A percentile compares a stretch with the other conserved stretches of the same genome.
phyloP scores from a whole-genome alignment of 1,140 invertebrate species.

The Achatina immaculata region DNA sequence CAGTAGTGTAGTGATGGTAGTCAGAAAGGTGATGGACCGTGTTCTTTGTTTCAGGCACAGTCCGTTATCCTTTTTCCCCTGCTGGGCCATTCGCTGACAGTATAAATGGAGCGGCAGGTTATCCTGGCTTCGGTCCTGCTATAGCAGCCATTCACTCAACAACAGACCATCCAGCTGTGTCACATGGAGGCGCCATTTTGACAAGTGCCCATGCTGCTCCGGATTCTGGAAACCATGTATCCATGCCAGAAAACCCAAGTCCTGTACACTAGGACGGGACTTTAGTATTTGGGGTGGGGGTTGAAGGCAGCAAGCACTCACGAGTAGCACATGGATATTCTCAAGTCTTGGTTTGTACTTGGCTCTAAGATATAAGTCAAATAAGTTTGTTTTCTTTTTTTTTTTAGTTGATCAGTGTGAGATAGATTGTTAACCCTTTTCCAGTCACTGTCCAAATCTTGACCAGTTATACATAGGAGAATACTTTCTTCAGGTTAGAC shows the following conservation, averaged over 20 bases:
- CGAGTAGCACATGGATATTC: background rate
- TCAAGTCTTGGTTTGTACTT: no score
- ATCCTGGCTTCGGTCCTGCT: slow-evolving; percentile 28
- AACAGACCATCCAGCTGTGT: slow-evolving; percentile 39
- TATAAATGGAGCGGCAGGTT: slow-evolving; percentile 36
- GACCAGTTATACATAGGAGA: no score
- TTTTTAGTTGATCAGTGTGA: no score
- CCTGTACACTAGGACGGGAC: slow-evolving; percentile 30
- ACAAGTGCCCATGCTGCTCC: slow-evolving; percentile 20
- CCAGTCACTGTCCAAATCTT: no score
- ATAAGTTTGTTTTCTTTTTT: no score
- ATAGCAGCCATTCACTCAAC: slow-evolving; percentile 37
- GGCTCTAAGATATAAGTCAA: no score
- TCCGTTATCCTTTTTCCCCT: slow-evolving; percentile 31
- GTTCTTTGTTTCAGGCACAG: slow-evolving; percentile 21
- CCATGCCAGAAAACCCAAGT: slow-evolving; percentile 39
- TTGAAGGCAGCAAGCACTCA: slow-evolving; percentile 38
- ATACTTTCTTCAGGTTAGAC: no score
- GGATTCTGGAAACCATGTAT: slow-evolving; percentile 35
- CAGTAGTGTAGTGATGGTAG: background rate
- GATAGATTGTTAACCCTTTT: no score
- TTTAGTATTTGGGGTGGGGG: background rate
- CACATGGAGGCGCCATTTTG: slow-evolving; percentile 39
- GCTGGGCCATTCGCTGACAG: slow-evolving; percentile 35
- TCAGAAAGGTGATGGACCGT: background rate